Base-by-base conservation (phyloP, 2,113 vertebrate genomes). In the Salvelinus sp. region DNA sequence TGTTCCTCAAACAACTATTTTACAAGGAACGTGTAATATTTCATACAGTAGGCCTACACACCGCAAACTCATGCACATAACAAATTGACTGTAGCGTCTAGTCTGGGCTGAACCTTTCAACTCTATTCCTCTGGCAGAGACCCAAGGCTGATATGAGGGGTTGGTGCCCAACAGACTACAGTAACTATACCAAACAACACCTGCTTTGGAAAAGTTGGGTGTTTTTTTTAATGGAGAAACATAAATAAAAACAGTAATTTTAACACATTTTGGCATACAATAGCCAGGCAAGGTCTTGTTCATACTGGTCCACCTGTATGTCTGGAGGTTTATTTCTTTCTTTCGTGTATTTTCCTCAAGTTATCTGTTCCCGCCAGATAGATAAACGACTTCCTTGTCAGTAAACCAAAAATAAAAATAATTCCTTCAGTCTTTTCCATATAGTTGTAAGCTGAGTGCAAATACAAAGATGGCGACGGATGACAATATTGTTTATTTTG, bases 401-500 rank as follows among this genome's bases (percentile, higher is more conserved):
- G 38, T 44, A 44, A 12, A 44, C 9, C 38, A 10, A 44, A 44
- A 44, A 44, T 0, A 44, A 44, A 44, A 44, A 12, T 2, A 44
- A 44, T 44, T 44, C 38, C 38, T 44, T 44, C 38, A 44, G 38
- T 44, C 38, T 10, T 44, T 44, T 44, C 38, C 38, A 44, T 2
- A 44, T 44, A 44, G 69, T 81, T 76, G 75, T 71, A 70, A 71
- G 80, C 70, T 74, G 87, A 87, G 85, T 84, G 78, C 2, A 13
- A 88, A 74, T 75, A 74, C 74, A 81, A 83, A 78, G 82, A 89
- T 44, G 33, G 6, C 79, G 79, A 89, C 78, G 80, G 28, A 70
- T 72, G 76, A 73, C 50, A 6, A 68, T 33, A 38, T 76, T 90
- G 86, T 93, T 44, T 44, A 44, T 44, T 44, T 84, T 44, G 38